phyloP scores from a whole-genome alignment of 2,797 vertebrate genomes.

The Enteromius afrohamiltoni region DNA sequence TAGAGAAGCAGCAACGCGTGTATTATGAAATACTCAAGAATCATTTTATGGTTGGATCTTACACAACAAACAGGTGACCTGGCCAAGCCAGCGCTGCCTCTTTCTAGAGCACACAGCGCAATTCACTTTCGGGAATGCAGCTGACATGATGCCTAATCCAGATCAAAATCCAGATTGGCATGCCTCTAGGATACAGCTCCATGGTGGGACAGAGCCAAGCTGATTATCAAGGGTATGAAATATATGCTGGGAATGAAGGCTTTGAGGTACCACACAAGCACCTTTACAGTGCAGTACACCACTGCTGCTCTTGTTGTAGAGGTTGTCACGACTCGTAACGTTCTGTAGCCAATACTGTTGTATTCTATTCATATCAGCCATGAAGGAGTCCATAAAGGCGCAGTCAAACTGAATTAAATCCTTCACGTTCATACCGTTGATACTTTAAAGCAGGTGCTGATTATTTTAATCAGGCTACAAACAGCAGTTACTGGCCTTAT shows the following conservation, averaged over 20 bases:
- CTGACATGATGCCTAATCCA: slow-evolving; percentile 35
- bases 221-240: slow-evolving; percentile 28
- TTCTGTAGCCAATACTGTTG: neutral
- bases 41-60: neutral
- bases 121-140: slow-evolving; percentile 24
- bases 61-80: slow-evolving; percentile 7
- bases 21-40: neutral
- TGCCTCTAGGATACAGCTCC: slow-evolving; percentile 10
- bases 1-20: neutral
- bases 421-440: slow-evolving; percentile 12
- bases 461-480: slow-evolving; percentile 46
- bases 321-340: neutral
- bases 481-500: slow-evolving; percentile 43
- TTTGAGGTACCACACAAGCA: slow-evolving; percentile 1
- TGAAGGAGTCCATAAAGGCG: slow-evolving; percentile 19
- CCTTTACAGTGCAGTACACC: neutral
- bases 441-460: slow-evolving; percentile 38
- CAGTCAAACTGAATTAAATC: slow-evolving; percentile 30
- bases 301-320: neutral
- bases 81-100: slow-evolving; percentile 1
- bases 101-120: neutral
- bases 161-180: slow-evolving; percentile 43
- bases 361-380: slow-evolving; percentile 9
- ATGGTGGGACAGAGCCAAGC: slow-evolving; percentile 15
- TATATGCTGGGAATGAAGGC: slow-evolving; percentile 28